Conservation (phyloP, 1,140 invertebrate species). For the Zaprionus vittiger region DNA sequence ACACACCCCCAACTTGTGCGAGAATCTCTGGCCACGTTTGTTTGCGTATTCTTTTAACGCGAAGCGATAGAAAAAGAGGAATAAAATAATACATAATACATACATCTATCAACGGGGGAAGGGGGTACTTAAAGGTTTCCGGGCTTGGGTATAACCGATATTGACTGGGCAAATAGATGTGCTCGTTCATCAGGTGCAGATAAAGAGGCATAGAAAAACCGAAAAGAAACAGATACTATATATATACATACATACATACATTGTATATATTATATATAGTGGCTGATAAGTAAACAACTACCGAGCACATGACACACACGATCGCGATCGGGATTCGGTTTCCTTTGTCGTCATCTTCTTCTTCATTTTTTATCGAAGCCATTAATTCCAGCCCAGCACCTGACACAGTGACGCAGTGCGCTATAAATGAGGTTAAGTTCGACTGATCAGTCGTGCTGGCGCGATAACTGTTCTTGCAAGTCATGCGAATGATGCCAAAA, state of each 20-base stretch:
- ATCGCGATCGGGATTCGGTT: constrained; percentile 28
- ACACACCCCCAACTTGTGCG: constrained; percentile 33
- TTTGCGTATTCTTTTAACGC: constrained; percentile 50
- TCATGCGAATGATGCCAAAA: constrained; percentile 25
- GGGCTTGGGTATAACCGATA: constrained; percentile 26
- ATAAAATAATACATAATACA: constrained; percentile 24
- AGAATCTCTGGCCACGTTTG: constrained; percentile 33
- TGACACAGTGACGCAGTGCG: constrained; percentile 27
- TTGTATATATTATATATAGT: constrained; percentile 9
- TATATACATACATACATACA: not conserved
- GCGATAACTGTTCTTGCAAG: constrained; percentile 28
- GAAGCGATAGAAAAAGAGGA: not conserved
- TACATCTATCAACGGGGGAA: constrained; percentile 22
- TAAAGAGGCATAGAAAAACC: constrained; percentile 31
- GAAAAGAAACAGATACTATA: not conserved
- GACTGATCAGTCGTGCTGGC: constrained; percentile 22
- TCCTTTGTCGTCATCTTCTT: not conserved
- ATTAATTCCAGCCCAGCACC: constrained; percentile 14
- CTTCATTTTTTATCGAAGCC: constrained; percentile 17
- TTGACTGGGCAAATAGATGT: constrained; percentile 46
- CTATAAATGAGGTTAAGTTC: constrained; percentile 5
- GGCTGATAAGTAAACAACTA: constrained; percentile 45
- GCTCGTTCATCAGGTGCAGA: constrained; percentile 36
- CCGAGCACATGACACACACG: constrained; percentile 39
- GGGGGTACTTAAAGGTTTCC: constrained; percentile 31